A percentile compares a stretch with the other conserved stretches of the same genome.
phyloP scores from a whole-genome alignment of 2,797 vertebrate species.

The Kryptopterus vitreolus region DNA sequence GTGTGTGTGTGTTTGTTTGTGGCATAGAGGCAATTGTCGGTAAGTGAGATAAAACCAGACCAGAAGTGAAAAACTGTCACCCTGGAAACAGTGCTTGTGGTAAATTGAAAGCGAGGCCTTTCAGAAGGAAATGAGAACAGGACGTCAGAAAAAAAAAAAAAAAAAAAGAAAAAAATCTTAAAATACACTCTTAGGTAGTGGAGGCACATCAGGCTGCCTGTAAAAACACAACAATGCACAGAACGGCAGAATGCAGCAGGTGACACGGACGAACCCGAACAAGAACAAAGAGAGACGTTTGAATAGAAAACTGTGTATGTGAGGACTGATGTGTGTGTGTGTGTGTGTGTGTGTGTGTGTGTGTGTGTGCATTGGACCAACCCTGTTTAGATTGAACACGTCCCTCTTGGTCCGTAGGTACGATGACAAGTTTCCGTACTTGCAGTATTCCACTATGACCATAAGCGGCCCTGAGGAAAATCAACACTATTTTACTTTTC shows the following conservation, averaged over 20 bases:
- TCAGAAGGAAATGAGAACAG: slow-evolving; percentile 49
- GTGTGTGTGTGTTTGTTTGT: too few relatives aligned
- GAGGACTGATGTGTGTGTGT: slow-evolving; percentile 5
- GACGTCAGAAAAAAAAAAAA: slow-evolving; percentile 18
- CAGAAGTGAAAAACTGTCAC: slow-evolving; percentile 43
- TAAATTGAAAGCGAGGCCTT: slow-evolving; percentile 39
- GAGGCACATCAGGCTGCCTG: neutral
- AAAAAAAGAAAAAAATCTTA: slow-evolving; percentile 16
- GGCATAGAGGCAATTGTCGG: neutral
- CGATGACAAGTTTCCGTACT: slow-evolving; percentile 89
- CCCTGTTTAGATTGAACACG: slow-evolving; percentile 79
- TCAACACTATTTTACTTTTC: slow-evolving; percentile 6
- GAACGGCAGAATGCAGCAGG: slow-evolving; percentile 13
- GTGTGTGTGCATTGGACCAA: slow-evolving; percentile 57
- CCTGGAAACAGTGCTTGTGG: slow-evolving; percentile 39
- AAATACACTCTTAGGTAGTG: slow-evolving; percentile 8
- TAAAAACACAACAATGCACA: slow-evolving; percentile 17
- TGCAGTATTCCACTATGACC: slow-evolving; percentile 95
- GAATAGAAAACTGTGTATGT: neutral
- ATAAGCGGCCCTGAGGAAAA: slow-evolving; percentile 84
- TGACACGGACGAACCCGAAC: neutral
- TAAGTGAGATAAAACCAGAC: slow-evolving; percentile 28
- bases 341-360: neutral
- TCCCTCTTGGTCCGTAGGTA: slow-evolving; percentile 91
- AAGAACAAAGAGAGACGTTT: slow-evolving; percentile 5